phyloP scores from a whole-genome alignment of 2,888 invertebrate genomes.

The Drosophila quinaria region DNA sequence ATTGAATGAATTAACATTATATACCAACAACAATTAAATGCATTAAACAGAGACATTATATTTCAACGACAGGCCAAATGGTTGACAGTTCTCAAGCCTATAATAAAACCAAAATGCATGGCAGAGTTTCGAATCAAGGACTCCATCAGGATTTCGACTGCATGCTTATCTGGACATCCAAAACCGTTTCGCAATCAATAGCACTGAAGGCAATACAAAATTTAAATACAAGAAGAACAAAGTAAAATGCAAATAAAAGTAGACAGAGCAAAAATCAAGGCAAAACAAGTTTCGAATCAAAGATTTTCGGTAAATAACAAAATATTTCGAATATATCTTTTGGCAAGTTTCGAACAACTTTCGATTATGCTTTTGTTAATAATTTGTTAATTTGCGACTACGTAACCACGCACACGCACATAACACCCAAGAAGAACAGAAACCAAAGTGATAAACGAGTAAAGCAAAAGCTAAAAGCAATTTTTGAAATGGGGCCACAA shows the following conservation, averaged over 20 bases:
- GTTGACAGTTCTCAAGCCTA: conserved; percentile 90
- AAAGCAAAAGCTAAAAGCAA: conserved; percentile 74
- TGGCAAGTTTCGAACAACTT: conserved; percentile 77
- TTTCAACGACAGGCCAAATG: conserved; percentile 69
- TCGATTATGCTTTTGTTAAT: conserved; percentile 76
- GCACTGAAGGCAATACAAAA: conserved; percentile 90
- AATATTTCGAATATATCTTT: conserved; percentile 74
- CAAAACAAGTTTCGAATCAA: conserved; percentile 76
- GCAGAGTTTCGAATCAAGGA: conserved; percentile 27
- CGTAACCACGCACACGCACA: conserved; percentile 63
- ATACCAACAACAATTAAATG: conserved; percentile 11
- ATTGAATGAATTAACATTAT: conserved; percentile 9
- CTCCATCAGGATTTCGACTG: conserved; percentile 16
- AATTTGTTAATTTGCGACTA: conserved; percentile 74
- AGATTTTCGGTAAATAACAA: conserved; percentile 65
- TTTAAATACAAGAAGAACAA: conserved; percentile 39
- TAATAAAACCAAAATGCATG: conserved; percentile 88
- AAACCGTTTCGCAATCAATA: conserved; percentile 90
- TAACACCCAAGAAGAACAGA: conserved; percentile 73
- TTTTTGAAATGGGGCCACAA: conserved; percentile 93
- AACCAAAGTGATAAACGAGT: conserved; percentile 86
- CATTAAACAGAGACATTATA: conserved; percentile 14
- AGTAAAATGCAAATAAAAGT: conserved; percentile 47
- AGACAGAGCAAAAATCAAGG: conserved; percentile 67
- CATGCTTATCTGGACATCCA: conserved; percentile 87